These are phyloP conservation scores for Augochlora pura DNA, from an alignment of 1,140 invertebrate species.

Conservation along the genomic window DNA sequence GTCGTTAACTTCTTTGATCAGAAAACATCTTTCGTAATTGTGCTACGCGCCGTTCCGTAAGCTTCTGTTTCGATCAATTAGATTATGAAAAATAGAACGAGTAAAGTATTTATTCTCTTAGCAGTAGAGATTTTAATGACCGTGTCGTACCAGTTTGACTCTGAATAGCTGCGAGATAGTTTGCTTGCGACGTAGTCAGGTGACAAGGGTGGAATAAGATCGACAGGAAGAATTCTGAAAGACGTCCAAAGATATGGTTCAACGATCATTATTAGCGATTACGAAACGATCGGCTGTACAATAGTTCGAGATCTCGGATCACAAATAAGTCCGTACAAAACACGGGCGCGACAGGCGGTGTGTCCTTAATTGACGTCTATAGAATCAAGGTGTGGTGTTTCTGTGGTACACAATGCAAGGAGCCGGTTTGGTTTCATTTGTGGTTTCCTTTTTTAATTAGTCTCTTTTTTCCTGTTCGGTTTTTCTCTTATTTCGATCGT, in stretches of 20 bases:
- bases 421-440: slow-evolving; percentile 6
- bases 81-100: too few relatives aligned
- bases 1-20: too few relatives aligned
- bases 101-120: too few relatives aligned
- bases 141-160: too few relatives aligned
- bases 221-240: slow-evolving; percentile 23
- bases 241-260: slow-evolving; percentile 52
- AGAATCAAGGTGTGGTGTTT: slow-evolving; percentile 34
- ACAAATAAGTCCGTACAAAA: slow-evolving; percentile 56
- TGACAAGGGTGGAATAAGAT: neutral
- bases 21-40: too few relatives aligned
- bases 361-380: slow-evolving; percentile 60
- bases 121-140: too few relatives aligned
- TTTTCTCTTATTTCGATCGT: neutral
- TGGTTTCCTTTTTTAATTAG: neutral
- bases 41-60: too few relatives aligned
- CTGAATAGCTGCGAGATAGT: too few relatives aligned
- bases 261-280: slow-evolving; percentile 64
- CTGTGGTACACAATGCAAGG: slow-evolving; percentile 42
- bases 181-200: neutral
- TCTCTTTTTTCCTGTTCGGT: neutral
- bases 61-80: too few relatives aligned
- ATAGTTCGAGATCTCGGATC: slow-evolving; percentile 54
- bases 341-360: slow-evolving; percentile 40
- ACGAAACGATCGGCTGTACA: slow-evolving; percentile 65